Percentiles rank a stretch among this genome's conserved stretches.
These are phyloP conservation scores for Trigoniulus corallinus DNA, from an alignment of 1,140 invertebrate species.

Conservation along the genomic window DNA sequence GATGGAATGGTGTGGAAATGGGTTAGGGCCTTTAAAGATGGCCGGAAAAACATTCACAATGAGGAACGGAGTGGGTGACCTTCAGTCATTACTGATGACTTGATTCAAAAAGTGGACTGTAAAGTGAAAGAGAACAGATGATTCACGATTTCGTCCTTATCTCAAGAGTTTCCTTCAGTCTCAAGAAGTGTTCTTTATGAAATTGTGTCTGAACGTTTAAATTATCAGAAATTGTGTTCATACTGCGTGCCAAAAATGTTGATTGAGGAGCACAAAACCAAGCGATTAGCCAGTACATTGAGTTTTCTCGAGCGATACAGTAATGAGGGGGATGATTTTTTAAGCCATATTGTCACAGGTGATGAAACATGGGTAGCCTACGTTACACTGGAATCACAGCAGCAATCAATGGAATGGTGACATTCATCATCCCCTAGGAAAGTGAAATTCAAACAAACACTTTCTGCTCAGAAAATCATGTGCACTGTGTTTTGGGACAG, in stretches of 20 bases:
- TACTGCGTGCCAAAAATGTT: constrained; percentile 15
- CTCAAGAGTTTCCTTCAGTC: background rate
- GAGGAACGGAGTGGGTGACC: background rate
- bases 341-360: constrained; percentile 13
- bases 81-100: background rate
- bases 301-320: constrained; percentile 8
- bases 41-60: background rate
- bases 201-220: background rate
- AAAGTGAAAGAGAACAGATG: background rate
- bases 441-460: background rate
- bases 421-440: constrained; percentile 1
- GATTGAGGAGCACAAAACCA: constrained; percentile 12
- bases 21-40: background rate
- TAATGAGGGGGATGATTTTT: constrained; percentile 13
- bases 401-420: constrained; percentile 5
- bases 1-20: background rate
- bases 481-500: background rate
- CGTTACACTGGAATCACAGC: constrained; percentile 16
- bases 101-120: background rate
- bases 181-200: constrained; percentile 1
- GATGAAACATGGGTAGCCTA: constrained; percentile 19
- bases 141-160: background rate
- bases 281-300: constrained; percentile 4
- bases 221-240: constrained; percentile 4
- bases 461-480: too few relatives aligned